Base-by-base conservation (phyloP, 2,888 invertebrate genomes). In the Synanthedon formicaeformis region DNA sequence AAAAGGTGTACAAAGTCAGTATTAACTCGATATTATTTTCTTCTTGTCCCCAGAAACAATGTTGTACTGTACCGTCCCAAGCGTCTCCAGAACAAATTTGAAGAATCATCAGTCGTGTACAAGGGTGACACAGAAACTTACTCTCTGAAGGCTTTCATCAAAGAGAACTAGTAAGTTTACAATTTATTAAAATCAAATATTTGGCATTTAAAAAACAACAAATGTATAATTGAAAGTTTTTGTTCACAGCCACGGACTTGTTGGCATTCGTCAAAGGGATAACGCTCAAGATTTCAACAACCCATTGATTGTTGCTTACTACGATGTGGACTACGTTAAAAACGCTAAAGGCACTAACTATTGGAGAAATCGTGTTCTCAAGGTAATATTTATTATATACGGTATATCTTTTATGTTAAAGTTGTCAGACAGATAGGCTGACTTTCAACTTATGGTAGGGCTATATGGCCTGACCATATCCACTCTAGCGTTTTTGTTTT, bases 321-420 rank as follows among this genome's bases (percentile, higher is more conserved):
- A 93, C 81, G 90, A 89, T 62, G 97, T 99, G 11, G 99, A 99
- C 82, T 99, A 99, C 72, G 90, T 92, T 34, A 99, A 98, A 89
- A 99, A 99, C 81, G 90, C 94, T 23, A 99, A 99, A 85, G 99
- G 97, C 51, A 98, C 98, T 52, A 98, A 99, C 88, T 99, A 99
- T 89, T 99, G 99, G 98, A 93, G 98, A 68, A 98, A 98, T 87
- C 92, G 98, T 61, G 92, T 98, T 52, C 90, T 98, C 66, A 98
- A 98, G 88, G 92, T 91, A 49, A 34, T 34, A 34, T 34, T 34
- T 2, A 10, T 34, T 1, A 1, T 27, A 27, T 8, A n/a, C n/a
- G n/a, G n/a, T n/a, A n/a, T 23, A 4, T 4, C 4, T 23, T 23
- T 23, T 4, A 18, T 23, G 23, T 23, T 23, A 3, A 23, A 2